Percentiles rank a stretch among this genome's conserved stretches.
Conservation (phyloP, 2,797 vertebrate genomes). For the Pangasius sanitwongsei region DNA sequence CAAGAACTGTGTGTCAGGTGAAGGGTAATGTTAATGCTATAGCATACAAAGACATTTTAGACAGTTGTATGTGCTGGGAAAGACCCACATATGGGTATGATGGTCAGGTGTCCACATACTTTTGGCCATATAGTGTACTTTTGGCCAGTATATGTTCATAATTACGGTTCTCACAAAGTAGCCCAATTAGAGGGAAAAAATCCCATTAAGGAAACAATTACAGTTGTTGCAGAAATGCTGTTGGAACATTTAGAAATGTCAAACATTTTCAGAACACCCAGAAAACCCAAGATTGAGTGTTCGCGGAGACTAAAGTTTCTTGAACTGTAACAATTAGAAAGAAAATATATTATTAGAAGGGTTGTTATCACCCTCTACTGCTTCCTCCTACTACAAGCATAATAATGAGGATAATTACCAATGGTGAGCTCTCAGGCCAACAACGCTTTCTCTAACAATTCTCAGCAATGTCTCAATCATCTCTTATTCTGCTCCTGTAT, state of each 20-base stretch:
- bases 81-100: not conserved
- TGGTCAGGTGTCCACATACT: not conserved
- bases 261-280: not conserved
- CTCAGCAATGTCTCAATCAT: not conserved
- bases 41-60: not conserved
- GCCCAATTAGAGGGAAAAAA: not conserved
- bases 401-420: conserved; percentile 34
- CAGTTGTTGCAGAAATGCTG: not conserved
- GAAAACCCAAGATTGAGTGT: conserved; percentile 3
- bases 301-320: not conserved
- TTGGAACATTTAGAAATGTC: conserved; percentile 6
- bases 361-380: conserved; percentile 9
- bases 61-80: not conserved
- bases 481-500: not conserved
- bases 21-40: not conserved
- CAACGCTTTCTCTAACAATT: not conserved
- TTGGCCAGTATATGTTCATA: not conserved
- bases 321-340: conserved; percentile 16
- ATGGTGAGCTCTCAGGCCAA: not conserved
- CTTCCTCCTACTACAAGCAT: conserved; percentile 17
- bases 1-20: not conserved
- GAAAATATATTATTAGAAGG: not conserved
- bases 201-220: not conserved
- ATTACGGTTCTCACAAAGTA: not conserved
- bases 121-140: not conserved